A percentile compares a stretch with the other conserved stretches of the same genome.
Evolutionary conservation across 2,113 vertebrate species (phyloP).

Genomic region (Zosterops pallidus): DNA sequence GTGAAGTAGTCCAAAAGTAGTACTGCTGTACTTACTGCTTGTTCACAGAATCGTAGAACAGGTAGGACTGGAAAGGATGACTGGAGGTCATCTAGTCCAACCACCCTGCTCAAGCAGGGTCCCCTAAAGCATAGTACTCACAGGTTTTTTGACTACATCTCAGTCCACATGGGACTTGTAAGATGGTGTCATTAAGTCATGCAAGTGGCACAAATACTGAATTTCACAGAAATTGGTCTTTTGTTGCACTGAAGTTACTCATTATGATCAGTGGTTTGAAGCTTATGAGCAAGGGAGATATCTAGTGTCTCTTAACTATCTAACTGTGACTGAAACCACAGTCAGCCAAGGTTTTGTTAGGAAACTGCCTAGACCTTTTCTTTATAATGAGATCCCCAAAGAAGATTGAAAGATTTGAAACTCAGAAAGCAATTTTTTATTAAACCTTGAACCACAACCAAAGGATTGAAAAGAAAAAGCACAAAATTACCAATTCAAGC

Average conservation of each 20-base stretch:
- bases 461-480: not conserved
- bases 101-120: not conserved
- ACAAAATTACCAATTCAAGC: not conserved
- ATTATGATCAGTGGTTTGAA: not conserved
- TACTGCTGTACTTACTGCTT: not conserved
- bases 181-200: not conserved
- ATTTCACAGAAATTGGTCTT: not conserved
- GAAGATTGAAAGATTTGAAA: not conserved
- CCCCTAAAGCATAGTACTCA: not conserved
- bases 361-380: not conserved
- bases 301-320: not conserved
- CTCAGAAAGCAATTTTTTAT: not conserved
- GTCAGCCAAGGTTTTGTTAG: not conserved
- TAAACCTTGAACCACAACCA: not conserved
- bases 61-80: not conserved
- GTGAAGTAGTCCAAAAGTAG: not conserved
- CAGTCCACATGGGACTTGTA: not conserved
- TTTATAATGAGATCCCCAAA: constrained; percentile 44
- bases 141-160: not conserved
- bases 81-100: not conserved
- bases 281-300: not conserved
- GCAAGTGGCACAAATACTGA: not conserved
- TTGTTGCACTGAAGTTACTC: not conserved
- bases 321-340: not conserved
- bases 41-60: not conserved